Evolutionary conservation across 2,888 invertebrate species (phyloP).

Genomic region (Nemurella pictetii): DNA sequence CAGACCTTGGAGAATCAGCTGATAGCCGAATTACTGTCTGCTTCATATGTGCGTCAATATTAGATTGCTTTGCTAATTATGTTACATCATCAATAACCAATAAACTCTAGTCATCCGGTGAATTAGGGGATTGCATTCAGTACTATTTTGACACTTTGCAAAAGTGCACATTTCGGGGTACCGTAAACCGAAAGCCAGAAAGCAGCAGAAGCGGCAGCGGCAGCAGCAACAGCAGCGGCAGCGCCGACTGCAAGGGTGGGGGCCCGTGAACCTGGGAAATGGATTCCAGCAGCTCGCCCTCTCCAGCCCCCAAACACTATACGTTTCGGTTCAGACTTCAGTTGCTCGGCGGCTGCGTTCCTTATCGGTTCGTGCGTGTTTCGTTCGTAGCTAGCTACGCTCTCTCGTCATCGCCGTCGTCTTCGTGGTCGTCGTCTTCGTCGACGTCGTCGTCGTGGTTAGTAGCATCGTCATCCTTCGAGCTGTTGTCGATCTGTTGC

Average conservation of each 20-base stretch:
- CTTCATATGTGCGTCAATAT: too few species aligned
- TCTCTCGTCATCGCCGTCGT: not conserved
- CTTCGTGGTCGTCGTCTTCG: not conserved
- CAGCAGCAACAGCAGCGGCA: not conserved
- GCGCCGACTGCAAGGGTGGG: not conserved
- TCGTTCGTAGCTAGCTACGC: not conserved
- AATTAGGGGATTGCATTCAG: too few species aligned
- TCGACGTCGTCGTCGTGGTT: not conserved
- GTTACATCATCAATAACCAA: too few species aligned
- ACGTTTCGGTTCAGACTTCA: not conserved
- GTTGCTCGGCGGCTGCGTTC: not conserved
- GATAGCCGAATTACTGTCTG: too few species aligned
- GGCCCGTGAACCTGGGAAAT: not conserved
- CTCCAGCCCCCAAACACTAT: not conserved
- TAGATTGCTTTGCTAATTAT: too few species aligned
- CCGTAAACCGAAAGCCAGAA: too few species aligned
- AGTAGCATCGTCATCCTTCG: not conserved
- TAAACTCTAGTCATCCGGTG: too few species aligned
- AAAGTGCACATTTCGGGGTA: too few species aligned
- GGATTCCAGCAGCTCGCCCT: not conserved
- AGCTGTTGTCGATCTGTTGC: not conserved
- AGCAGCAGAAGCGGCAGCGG: not conserved
- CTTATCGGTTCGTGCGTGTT: not conserved
- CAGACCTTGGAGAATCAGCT: too few species aligned
- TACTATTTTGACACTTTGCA: too few species aligned